phyloP scores from a whole-genome alignment of 92 coral and sea anemone species.

The Porites rus region DNA sequence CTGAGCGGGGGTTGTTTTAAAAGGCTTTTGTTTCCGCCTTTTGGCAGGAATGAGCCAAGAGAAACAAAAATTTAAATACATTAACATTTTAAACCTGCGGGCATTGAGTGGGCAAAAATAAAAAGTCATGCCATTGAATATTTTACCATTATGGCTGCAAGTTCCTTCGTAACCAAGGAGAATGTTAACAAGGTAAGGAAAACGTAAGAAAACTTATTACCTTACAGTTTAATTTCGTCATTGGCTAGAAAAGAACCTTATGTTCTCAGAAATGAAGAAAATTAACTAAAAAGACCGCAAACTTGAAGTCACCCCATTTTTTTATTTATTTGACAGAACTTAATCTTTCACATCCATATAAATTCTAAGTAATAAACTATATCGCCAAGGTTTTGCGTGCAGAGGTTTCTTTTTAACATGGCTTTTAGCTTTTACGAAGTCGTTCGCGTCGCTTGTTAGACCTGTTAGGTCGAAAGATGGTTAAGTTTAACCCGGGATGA shows the following conservation, averaged over 20 bases:
- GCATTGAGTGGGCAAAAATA: background rate
- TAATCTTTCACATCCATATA: no score
- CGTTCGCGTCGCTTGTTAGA: no score
- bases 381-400: no score
- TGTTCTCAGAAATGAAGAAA: background rate
- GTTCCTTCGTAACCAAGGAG: no score
- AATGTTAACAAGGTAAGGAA: no score
- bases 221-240: background rate
- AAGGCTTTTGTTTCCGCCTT: constrained; percentile 15
- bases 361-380: no score
- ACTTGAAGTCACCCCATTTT: background rate
- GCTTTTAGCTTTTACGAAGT: no score
- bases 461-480: no score
- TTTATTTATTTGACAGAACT: no score
- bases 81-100: constrained; percentile 32
- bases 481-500: no score
- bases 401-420: no score
- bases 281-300: background rate
- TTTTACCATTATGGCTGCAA: background rate
- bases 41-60: constrained; percentile 10
- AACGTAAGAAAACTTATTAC: no score
- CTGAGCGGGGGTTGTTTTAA: constrained; percentile 11
- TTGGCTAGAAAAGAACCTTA: background rate
- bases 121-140: background rate
- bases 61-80: constrained; percentile 33